Percentiles rank a stretch among this genome's conserved stretches.
Conservation (phyloP, 2,113 vertebrate genomes). For the Equus quagga region DNA sequence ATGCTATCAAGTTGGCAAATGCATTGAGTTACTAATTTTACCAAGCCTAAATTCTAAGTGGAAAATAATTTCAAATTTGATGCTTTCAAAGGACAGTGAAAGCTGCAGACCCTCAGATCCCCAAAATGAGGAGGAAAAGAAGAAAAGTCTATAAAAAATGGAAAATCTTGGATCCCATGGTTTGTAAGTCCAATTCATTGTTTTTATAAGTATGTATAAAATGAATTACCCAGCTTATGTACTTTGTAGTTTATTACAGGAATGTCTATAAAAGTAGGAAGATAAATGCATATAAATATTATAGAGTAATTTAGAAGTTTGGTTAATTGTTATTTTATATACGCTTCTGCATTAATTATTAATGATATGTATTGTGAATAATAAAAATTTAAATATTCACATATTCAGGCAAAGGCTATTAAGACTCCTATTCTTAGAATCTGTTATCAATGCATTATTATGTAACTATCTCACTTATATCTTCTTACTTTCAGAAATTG, state of each 20-base stretch:
- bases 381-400: not conserved
- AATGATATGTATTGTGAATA: not conserved
- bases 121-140: constrained; percentile 91
- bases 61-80: constrained; percentile 74
- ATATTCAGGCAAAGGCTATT: constrained; percentile 29
- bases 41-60: constrained; percentile 28
- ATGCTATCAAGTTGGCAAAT: not conserved
- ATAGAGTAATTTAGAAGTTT: not conserved
- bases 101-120: constrained; percentile 62
- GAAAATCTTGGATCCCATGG: constrained; percentile 90
- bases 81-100: constrained; percentile 74
- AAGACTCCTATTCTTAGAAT: constrained; percentile 29
- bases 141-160: constrained; percentile 90
- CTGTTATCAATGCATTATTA: not conserved
- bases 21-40: constrained; percentile 10
- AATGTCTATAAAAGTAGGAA: not conserved
- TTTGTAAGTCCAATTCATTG: constrained; percentile 88
- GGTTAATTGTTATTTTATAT: not conserved
- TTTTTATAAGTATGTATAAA: constrained; percentile 35
- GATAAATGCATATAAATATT: not conserved
- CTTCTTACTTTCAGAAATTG: constrained; percentile 23
- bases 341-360: not conserved
- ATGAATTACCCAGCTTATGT: not conserved
- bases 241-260: not conserved
- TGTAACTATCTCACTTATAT: constrained; percentile 43